These are phyloP conservation scores for Corythaixoides concolor DNA, from an alignment of 2,113 vertebrate species.

Conservation along the genomic window DNA sequence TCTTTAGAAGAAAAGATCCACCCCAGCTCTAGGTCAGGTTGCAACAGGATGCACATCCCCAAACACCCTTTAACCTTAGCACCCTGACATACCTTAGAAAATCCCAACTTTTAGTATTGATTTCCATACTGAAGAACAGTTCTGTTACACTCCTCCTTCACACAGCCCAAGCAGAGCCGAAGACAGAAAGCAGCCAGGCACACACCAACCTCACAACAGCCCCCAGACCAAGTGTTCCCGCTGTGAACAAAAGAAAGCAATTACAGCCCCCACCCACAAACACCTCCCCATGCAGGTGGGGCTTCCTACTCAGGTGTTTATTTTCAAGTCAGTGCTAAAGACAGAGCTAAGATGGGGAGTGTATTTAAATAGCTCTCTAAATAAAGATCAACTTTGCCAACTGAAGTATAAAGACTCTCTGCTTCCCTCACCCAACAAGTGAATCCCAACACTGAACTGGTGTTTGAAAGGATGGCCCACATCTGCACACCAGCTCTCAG, in stretches of 20 bases:
- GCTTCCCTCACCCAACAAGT: neutral
- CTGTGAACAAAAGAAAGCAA: neutral
- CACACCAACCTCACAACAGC: neutral
- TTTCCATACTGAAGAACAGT: neutral
- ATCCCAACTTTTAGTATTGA: neutral
- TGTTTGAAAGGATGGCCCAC: rapidly evolving
- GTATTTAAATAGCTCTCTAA: neutral
- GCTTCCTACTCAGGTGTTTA: neutral
- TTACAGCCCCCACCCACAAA: neutral
- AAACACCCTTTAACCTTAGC: neutral
- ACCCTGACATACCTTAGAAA: neutral
- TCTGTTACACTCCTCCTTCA: neutral
- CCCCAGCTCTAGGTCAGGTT: neutral
- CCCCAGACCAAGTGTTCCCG: neutral
- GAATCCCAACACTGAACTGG: rapidly evolving
- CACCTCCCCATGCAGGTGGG: neutral
- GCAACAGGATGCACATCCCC: neutral
- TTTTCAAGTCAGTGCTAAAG: neutral
- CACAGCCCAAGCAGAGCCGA: neutral
- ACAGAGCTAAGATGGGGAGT: too few relatives aligned
- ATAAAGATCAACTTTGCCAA: rapidly evolving
- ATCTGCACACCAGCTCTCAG: rapidly evolving
- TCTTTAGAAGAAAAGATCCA: neutral
- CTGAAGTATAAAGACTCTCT: rapidly evolving
- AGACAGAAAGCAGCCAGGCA: neutral